Base-by-base conservation (phyloP, 1,140 invertebrate genomes). In the Orussus abietinus region DNA sequence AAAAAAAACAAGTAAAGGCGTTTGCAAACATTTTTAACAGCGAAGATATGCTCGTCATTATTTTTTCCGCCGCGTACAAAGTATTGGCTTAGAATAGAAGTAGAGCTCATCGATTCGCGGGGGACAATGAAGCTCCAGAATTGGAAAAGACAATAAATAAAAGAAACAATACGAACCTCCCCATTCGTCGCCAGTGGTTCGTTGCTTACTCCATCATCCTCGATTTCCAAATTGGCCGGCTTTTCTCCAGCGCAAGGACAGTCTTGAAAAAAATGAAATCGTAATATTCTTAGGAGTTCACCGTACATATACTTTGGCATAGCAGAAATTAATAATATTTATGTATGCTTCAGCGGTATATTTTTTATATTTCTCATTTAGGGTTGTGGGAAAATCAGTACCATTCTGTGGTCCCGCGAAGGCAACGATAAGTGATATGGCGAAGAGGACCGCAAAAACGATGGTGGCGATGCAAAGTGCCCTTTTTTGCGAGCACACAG, bases 401-500 rank as follows among this genome's bases (percentile, higher is more conserved):
- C 82, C 79, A 60, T 80, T 78, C 69, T 83, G 83, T 45, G 89
- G 88, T 59, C 87, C 84, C 35, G 89, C 90, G 64, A 93, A 93
- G 32, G 92, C 90, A 47, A 93, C 89, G 45, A 95, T 83, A 43
- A 93, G 74, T 32, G 91, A 87, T 51, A 90, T 83, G 35, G 84
- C 75, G 55, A 95, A 82, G 47, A 95, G 79, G 21, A 86, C 79
- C 2, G 84, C 77, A 55, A 92, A 83, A 15, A 90, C 83, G 18
- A 85, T 66, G 7, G 82, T 82, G 18, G 88, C 84, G 44, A 94
- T 82, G 57, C 82, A 82, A 5, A 91, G 78, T 15, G 91, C 90
- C 49, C 84, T 80, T 45, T 88, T 83, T 59, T 92, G 86, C 7
- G 88, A 92, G 70, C 91, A 95, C 2, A 92, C 85, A 5, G 91